Conservation (phyloP, 2,797 vertebrate genomes). For the Gobionotothen gibberifrons region DNA sequence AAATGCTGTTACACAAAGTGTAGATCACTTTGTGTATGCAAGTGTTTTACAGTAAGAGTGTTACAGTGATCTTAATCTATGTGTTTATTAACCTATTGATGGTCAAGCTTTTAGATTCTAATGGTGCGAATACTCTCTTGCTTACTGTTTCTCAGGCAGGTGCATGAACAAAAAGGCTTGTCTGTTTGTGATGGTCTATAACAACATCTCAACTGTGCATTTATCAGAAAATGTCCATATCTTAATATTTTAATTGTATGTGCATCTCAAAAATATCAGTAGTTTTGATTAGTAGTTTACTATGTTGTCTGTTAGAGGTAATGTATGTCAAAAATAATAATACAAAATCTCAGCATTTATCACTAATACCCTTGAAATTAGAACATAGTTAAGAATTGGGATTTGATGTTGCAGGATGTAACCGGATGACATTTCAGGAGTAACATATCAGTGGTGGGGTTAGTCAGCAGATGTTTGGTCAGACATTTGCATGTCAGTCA, state of each 20-base stretch:
- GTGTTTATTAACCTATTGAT: neutral
- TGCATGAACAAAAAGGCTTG: neutral
- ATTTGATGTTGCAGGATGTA: no score
- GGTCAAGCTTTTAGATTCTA: neutral
- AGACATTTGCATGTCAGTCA: neutral
- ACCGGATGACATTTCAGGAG: neutral
- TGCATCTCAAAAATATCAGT: neutral
- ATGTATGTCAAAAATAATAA: neutral
- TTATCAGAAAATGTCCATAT: neutral
- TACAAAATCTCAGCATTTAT: neutral
- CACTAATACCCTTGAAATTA: neutral
- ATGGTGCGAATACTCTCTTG: neutral
- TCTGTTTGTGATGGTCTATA: neutral
- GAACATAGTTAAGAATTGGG: no score
- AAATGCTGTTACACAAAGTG: neutral
- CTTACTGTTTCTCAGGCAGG: neutral
- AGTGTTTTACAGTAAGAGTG: neutral
- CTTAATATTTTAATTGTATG: neutral
- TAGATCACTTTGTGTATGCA: neutral
- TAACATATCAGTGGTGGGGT: neutral
- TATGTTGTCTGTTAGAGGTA: neutral
- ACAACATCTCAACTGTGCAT: neutral
- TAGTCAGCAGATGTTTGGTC: neutral
- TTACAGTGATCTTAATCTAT: neutral
- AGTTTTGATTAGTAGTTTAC: neutral